A percentile compares a stretch with the other conserved stretches of the same genome.
Conservation (phyloP, 2,888 invertebrate genomes). For the Epirrhoe tristata region DNA sequence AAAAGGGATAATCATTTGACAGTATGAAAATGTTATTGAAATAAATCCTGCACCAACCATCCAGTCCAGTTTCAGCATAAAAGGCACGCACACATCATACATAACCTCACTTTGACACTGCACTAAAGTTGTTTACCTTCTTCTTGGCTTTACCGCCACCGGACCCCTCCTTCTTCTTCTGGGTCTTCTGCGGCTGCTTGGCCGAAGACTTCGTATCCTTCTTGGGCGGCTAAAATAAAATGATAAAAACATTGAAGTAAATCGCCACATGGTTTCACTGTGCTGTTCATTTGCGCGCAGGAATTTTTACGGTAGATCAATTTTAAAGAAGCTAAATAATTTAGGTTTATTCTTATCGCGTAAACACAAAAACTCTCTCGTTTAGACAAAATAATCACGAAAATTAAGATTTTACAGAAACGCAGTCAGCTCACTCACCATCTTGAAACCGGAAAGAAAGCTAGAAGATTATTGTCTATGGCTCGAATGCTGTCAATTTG, state of each 20-base stretch:
- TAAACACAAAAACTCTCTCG: neutral
- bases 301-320: neutral
- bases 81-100: conserved; percentile 54
- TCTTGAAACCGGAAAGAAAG: conserved; percentile 80
- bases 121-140: conserved; percentile 88
- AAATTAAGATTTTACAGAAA: conserved; percentile 26
- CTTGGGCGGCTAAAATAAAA: conserved; percentile 93
- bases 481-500: conserved; percentile 35
- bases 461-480: conserved; percentile 52
- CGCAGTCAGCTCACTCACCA: conserved; percentile 71
- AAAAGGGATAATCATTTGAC: conserved; percentile 73
- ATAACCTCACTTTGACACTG: conserved; percentile 70
- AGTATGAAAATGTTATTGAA: conserved; percentile 20
- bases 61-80: conserved; percentile 5
- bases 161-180: conserved; percentile 98
- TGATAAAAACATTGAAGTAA: conserved; percentile 59
- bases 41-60: neutral
- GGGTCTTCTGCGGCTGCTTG: conserved; percentile 96
- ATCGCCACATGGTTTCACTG: conserved; percentile 71
- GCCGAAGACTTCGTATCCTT: conserved; percentile 96
- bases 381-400: neutral
- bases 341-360: neutral
- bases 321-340: neutral
- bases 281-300: conserved; percentile 11
- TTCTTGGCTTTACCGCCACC: conserved; percentile 98